These are phyloP conservation scores for Drosophila novamexicana DNA, from an alignment of 1,140 invertebrate genomes.

Conservation along the genomic window DNA sequence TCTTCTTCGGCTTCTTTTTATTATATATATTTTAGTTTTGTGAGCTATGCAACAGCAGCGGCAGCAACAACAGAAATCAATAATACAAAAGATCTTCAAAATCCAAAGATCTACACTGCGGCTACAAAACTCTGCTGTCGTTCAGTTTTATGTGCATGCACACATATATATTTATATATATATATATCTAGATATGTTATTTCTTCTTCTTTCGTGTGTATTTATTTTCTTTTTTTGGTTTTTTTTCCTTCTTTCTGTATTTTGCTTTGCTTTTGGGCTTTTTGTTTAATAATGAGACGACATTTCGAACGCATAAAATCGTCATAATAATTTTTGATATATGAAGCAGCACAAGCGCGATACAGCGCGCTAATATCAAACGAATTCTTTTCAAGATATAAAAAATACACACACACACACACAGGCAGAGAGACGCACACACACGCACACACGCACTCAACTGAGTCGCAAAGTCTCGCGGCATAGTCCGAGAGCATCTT, in stretches of 20 bases:
- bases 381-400: constrained; percentile 84
- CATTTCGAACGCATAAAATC: constrained; percentile 85
- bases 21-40: constrained; percentile 20
- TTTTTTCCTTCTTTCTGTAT: constrained; percentile 47
- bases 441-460: constrained; percentile 18
- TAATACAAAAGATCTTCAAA: constrained; percentile 49
- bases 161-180: constrained; percentile 28
- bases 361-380: constrained; percentile 82
- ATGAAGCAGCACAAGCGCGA: constrained; percentile 80
- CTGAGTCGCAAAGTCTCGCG: constrained; percentile 17
- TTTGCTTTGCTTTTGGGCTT: constrained; percentile 55
- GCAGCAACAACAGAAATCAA: constrained; percentile 48
- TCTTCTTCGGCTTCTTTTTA: constrained; percentile 28
- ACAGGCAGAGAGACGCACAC: constrained; percentile 4
- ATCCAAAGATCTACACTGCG: constrained; percentile 16
- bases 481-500: constrained; percentile 18
- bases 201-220: constrained; percentile 37
- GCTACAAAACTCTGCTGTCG: constrained; percentile 31
- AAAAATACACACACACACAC: constrained; percentile 35
- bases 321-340: constrained; percentile 85
- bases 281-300: constrained; percentile 84
- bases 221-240: constrained; percentile 17
- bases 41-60: constrained; percentile 13
- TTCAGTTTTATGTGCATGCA: constrained; percentile 42
- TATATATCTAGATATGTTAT: constrained; percentile 18